These are phyloP conservation scores for Leptosomus discolor DNA, from an alignment of 2,113 vertebrate genomes.

Conservation along the genomic window DNA sequence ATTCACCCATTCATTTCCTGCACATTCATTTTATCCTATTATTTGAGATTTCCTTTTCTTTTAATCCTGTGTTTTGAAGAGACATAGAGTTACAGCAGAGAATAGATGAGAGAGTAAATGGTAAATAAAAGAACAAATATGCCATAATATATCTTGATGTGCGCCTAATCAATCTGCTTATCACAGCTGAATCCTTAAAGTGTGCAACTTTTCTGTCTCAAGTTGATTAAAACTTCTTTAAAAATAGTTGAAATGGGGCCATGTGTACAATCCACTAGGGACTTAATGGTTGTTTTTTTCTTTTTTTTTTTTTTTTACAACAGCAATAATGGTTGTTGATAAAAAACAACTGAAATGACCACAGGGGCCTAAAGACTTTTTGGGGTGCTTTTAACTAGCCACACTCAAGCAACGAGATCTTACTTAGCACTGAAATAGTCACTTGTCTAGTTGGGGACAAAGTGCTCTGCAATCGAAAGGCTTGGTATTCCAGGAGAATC, in stretches of 20 bases:
- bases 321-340: not conserved
- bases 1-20: constrained; percentile 63
- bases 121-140: constrained; percentile 60
- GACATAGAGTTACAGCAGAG: constrained; percentile 16
- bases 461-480: not conserved
- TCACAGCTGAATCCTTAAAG: not conserved
- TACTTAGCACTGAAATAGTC: not conserved
- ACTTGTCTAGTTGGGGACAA: not conserved
- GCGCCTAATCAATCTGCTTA: constrained; percentile 44
- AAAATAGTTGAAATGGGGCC: not conserved
- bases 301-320: not conserved
- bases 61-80: constrained; percentile 58
- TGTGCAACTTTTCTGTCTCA: not conserved
- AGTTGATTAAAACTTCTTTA: constrained; percentile 7
- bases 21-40: constrained; percentile 62
- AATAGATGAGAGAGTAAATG: not conserved
- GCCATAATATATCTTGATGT: not conserved
- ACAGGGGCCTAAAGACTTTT: not conserved
- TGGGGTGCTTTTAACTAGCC: not conserved
- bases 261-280: not conserved
- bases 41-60: constrained; percentile 66
- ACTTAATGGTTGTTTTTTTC: not conserved
- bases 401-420: not conserved
- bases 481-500: not conserved
- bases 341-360: not conserved